These are phyloP conservation scores for Cheilosia soror DNA, from an alignment of 2,888 invertebrate genomes.

Conservation along the genomic window DNA sequence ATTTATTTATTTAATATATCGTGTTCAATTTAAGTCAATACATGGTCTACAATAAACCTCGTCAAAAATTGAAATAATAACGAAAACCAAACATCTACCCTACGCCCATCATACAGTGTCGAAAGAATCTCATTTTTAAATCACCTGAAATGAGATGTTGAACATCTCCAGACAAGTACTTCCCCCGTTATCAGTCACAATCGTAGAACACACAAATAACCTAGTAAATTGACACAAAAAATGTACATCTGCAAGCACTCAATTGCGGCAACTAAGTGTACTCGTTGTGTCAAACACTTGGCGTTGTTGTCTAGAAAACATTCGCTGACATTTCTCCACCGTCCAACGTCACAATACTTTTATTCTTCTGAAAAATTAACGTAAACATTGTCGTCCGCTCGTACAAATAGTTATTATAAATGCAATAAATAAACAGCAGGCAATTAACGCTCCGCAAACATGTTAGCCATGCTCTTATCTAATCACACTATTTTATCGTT, in stretches of 20 bases:
- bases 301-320: not conserved
- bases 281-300: conserved; percentile 1
- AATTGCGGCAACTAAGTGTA: not conserved
- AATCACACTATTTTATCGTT: conserved; percentile 6
- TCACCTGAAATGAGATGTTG: not conserved
- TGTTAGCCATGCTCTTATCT: conserved; percentile 7
- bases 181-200: not conserved
- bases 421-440: conserved; percentile 22
- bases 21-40: no score
- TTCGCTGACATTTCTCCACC: conserved; percentile 13
- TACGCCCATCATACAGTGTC: no score
- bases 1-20: no score
- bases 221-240: not conserved
- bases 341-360: not conserved
- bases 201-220: not conserved
- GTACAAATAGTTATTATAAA: conserved; percentile 29
- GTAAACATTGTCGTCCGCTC: not conserved
- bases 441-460: conserved; percentile 33
- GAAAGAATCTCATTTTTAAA: not conserved
- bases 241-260: conserved; percentile 7
- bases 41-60: no score
- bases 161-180: not conserved
- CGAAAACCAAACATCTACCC: no score
- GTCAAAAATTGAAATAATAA: no score
- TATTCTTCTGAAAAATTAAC: not conserved